Evolutionary conservation across 2,888 invertebrate species (phyloP).

Genomic region (Anodontia alba): DNA sequence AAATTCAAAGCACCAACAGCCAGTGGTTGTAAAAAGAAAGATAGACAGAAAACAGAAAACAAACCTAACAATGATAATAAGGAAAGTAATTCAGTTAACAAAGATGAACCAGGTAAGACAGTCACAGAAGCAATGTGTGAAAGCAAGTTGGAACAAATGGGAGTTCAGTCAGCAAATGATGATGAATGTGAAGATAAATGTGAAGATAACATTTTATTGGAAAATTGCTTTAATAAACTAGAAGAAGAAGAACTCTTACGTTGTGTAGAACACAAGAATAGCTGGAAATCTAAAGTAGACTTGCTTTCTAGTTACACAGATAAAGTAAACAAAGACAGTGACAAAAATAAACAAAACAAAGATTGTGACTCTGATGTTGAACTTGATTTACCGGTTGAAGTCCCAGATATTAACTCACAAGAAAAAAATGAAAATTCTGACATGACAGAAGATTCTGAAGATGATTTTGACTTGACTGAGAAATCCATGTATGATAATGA

Average conservation of each 20-base stretch:
- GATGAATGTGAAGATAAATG: neutral
- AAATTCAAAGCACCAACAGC: neutral
- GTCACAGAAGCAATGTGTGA: neutral
- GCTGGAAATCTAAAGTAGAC: no score
- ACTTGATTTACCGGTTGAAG: neutral
- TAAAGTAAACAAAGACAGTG: neutral
- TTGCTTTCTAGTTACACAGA: neutral
- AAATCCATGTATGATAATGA: slow-evolving; percentile 48
- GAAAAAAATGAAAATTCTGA: neutral
- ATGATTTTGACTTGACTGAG: slow-evolving; percentile 48
- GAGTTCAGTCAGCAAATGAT: neutral
- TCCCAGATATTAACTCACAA: neutral
- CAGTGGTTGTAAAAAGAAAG: neutral
- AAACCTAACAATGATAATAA: no score
- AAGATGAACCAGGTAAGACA: no score
- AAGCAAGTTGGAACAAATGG: neutral
- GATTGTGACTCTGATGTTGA: neutral
- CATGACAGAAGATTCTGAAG: slow-evolving; percentile 25
- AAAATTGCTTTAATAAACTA: neutral
- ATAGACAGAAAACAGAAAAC: neutral
- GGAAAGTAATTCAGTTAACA: no score
- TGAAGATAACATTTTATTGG: no score
- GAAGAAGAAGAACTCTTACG: slow-evolving; percentile 6
- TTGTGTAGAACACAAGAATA: neutral
- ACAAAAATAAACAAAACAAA: neutral